These are phyloP conservation scores for Petrosia ficiformis DNA, from an alignment of 37 sponge, comb jelly and placozoan genomes.

Conservation along the genomic window DNA sequence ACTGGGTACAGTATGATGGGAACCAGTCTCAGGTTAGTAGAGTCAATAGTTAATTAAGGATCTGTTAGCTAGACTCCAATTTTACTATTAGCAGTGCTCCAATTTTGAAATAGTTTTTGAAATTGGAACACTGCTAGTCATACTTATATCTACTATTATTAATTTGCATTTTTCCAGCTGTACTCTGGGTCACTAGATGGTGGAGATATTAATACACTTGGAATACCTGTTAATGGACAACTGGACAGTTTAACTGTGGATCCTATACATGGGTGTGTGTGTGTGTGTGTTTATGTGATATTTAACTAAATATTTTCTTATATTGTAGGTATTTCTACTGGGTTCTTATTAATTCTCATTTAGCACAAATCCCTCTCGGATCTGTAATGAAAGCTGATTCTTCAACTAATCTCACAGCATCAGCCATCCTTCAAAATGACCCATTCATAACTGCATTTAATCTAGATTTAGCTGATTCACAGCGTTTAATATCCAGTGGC, in stretches of 20 bases:
- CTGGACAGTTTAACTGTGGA: constrained; percentile 9
- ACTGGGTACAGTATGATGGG: constrained; percentile 3
- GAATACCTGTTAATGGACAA: background rate
- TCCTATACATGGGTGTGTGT: constrained; percentile 46
- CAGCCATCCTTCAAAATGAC: background rate
- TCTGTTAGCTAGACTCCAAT: no score
- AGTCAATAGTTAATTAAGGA: no score
- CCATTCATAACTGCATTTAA: background rate
- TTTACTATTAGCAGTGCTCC: no score
- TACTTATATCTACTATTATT: background rate
- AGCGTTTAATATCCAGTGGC: constrained; percentile 7
- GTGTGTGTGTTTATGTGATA: background rate
- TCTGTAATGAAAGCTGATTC: background rate
- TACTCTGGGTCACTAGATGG: background rate
- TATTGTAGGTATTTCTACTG: constrained; percentile 35
- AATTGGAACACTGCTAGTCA: no score
- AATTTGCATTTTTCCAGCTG: background rate
- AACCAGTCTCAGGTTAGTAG: background rate
- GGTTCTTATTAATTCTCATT: background rate
- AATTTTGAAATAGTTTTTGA: no score
- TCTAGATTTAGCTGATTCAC: constrained; percentile 15
- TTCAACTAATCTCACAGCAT: background rate
- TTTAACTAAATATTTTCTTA: background rate
- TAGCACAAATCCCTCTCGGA: constrained; percentile 4
- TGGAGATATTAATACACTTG: constrained; percentile 2